A percentile compares a stretch with the other conserved stretches of the same genome.
Evolutionary conservation across 2,797 vertebrate genomes (phyloP).

Genomic region (Xiphorhynchus erythropygius): DNA sequence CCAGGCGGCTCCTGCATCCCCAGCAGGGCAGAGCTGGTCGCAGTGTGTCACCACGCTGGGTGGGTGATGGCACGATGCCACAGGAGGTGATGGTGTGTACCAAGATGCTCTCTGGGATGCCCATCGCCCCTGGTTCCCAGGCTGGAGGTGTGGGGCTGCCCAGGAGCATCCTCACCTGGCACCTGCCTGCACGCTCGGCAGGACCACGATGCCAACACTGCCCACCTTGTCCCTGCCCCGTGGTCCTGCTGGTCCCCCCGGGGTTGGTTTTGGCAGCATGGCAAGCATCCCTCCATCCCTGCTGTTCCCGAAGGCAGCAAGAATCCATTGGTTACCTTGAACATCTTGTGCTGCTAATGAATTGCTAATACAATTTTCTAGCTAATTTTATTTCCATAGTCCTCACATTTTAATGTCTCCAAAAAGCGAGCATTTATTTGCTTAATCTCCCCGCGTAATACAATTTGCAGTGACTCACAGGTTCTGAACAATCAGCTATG

Average conservation of each 20-base stretch:
- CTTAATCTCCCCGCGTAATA: constrained; percentile 73
- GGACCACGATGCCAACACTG: rapidly evolving
- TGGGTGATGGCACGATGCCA: rapidly evolving
- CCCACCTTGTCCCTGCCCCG: rapidly evolving
- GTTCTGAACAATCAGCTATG: constrained; percentile 67
- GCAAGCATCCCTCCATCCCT: not conserved
- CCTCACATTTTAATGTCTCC: constrained; percentile 70
- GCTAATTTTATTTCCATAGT: constrained; percentile 78
- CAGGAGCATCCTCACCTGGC: not conserved
- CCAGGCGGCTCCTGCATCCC: too few relatives aligned
- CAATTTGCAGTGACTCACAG: constrained; percentile 71
- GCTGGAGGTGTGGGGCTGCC: not conserved
- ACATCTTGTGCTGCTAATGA: constrained; percentile 71
- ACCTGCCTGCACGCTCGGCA: rapidly evolving
- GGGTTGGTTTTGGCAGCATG: not conserved
- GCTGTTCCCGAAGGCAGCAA: not conserved
- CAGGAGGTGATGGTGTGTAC: rapidly evolving
- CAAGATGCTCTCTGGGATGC: rapidly evolving
- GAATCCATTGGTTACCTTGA: not conserved
- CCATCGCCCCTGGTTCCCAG: rapidly evolving
- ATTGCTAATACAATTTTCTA: constrained; percentile 79
- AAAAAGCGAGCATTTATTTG: constrained; percentile 72
- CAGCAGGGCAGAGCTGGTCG: not conserved
- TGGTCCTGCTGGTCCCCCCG: not conserved
- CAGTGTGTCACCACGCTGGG: rapidly evolving